These are phyloP conservation scores for Oryzias javanicus DNA, from an alignment of 2,113 vertebrate genomes.

Conservation along the genomic window DNA sequence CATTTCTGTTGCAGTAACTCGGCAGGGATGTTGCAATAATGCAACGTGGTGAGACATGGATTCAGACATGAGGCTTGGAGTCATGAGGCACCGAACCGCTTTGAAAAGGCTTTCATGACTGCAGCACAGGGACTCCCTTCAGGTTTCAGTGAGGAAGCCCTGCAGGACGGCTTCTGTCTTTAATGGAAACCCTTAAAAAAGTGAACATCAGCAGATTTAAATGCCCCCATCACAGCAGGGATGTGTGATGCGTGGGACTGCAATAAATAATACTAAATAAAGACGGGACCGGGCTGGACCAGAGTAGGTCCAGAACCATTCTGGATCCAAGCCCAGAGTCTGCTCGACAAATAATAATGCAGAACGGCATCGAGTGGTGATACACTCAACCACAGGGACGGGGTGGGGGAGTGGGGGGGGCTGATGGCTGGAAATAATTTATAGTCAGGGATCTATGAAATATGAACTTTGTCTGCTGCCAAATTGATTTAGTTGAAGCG, in stretches of 20 bases:
- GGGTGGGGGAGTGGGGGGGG: constrained; percentile 55
- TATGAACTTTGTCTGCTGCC: constrained; percentile 57
- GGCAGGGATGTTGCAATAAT: constrained; percentile 48
- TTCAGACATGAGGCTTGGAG: constrained; percentile 33
- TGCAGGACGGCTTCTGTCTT: constrained; percentile 33
- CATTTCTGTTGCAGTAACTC: constrained; percentile 36
- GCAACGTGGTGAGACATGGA: constrained; percentile 44
- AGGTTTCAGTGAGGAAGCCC: constrained; percentile 33
- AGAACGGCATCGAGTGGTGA: constrained; percentile 40
- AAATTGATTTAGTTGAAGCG: constrained; percentile 72
- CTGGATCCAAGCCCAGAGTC: constrained; percentile 47
- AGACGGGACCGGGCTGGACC: constrained; percentile 28
- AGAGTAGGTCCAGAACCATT: constrained; percentile 43
- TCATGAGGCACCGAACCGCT: constrained; percentile 35
- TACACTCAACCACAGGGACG: constrained; percentile 51
- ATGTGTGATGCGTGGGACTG: constrained; percentile 6
- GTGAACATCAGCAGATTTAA: constrained; percentile 29
- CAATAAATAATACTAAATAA: constrained; percentile 36
- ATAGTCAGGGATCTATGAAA: constrained; percentile 60
- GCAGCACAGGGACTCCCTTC: constrained; percentile 44
- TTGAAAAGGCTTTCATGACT: constrained; percentile 40
- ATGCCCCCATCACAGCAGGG: constrained; percentile 13
- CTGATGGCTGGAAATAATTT: constrained; percentile 61
- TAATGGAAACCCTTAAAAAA: constrained; percentile 41
- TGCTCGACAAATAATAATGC: constrained; percentile 52